A percentile compares a stretch with the other conserved stretches of the same genome.
Evolutionary conservation across 2,797 vertebrate species (phyloP).

Genomic region (Paedocypris micromegethes): DNA sequence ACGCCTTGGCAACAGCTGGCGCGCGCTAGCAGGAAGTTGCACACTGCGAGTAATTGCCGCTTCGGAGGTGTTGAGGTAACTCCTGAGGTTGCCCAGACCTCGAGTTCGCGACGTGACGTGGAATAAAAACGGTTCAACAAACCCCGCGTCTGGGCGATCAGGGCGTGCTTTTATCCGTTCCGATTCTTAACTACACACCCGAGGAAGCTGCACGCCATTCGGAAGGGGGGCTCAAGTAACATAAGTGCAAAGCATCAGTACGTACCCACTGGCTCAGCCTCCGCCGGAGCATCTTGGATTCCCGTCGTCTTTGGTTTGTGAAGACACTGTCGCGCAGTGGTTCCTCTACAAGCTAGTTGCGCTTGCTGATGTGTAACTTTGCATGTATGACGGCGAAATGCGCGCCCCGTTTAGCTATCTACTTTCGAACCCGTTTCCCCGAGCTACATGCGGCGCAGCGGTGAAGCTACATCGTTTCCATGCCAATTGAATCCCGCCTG

Average conservation of each 20-base stretch:
- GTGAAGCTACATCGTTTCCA: conserved; percentile 71
- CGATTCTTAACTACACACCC: background rate
- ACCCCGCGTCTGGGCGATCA: no score
- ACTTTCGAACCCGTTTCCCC: conserved; percentile 59
- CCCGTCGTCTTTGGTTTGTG: conserved; percentile 49
- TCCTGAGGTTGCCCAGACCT: conserved; percentile 9
- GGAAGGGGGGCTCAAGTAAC: background rate
- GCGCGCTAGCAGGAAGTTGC: conserved; percentile 41
- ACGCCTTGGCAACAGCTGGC: conserved; percentile 30
- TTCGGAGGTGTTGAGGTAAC: conserved; percentile 20
- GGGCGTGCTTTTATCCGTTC: background rate
- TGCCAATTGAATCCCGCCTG: conserved; percentile 60
- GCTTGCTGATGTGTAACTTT: conserved; percentile 62
- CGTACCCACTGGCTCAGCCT: conserved; percentile 68
- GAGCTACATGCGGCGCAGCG: conserved; percentile 62
- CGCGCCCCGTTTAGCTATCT: conserved; percentile 61
- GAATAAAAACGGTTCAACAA: no score
- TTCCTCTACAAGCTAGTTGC: conserved; percentile 54
- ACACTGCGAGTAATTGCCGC: conserved; percentile 19
- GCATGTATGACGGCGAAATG: conserved; percentile 62
- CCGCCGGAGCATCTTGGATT: conserved; percentile 69
- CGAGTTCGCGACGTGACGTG: no score
- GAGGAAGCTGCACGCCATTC: background rate
- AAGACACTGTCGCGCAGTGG: conserved; percentile 50
- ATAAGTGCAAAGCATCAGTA: conserved; percentile 32